phyloP scores from a whole-genome alignment of 2,888 invertebrate species.

The Chirona hameri region DNA sequence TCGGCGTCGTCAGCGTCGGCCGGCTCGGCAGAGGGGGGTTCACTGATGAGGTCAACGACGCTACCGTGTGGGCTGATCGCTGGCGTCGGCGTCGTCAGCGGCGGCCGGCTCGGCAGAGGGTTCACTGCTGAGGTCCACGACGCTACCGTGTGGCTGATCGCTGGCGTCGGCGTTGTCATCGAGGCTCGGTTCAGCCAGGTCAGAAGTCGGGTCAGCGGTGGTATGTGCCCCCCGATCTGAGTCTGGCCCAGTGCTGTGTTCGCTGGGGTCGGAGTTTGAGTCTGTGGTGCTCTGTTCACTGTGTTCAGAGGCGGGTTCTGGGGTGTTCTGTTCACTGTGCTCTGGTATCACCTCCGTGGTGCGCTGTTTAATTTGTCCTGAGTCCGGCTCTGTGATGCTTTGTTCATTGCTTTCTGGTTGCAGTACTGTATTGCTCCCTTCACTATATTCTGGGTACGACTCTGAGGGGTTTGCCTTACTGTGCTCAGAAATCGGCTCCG shows the following conservation, averaged over 20 bases:
- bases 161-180: too few relatives aligned
- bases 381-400: neutral
- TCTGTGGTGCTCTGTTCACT: neutral
- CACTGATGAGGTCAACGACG: too few relatives aligned
- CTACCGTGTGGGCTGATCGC: too few relatives aligned
- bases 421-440: too few relatives aligned
- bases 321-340: neutral
- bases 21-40: too few relatives aligned
- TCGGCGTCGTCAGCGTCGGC: neutral
- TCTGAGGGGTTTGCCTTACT: neutral
- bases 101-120: neutral
- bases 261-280: too few relatives aligned
- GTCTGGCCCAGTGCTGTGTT: too few relatives aligned
- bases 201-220: neutral
- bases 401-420: neutral
- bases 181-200: neutral
- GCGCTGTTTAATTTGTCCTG: neutral
- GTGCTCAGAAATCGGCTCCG: too few relatives aligned
- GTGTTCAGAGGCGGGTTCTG: neutral
- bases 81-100: neutral
- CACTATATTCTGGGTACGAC: neutral
- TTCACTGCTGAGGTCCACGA: too few relatives aligned
- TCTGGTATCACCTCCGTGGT: neutral
- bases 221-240: too few relatives aligned
- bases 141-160: too few relatives aligned